Base-by-base conservation (phyloP, 53 echinoderm and acorn worm species). In the Henricia sp. region DNA sequence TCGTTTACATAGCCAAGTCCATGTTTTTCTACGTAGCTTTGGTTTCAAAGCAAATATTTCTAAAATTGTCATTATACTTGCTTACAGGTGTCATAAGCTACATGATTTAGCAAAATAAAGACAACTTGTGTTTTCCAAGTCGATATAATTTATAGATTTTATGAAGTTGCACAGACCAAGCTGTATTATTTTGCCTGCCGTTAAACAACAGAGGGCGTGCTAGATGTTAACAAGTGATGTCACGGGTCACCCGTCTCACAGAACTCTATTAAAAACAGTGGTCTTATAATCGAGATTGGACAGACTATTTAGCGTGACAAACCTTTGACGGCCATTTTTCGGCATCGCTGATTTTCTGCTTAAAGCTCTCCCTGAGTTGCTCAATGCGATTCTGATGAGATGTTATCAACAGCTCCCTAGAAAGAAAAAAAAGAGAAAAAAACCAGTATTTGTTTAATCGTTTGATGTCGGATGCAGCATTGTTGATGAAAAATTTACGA, bases 311-410 rank as follows among this genome's bases (percentile, higher is more conserved):
- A 6, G 0, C 24, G 5, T 25, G 8, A 46, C 88, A 24, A 68
- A 96, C 96, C 91, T 86, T 96, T n/a, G 58, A 64, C 20, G 96
- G 93, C 96, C 96, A 96, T 37, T 72, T 80, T 39, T 94, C 94
- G 30, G 94, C 90, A 16, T 97, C 94, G 25, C 54, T 82, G 44
- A 97, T 83, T 77, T 92, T 92, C 90, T 90, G 92, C 82, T 88
- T 90, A 74, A 94, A 97, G 74, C 90, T 94, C 30, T 94, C 91
- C 66, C 94, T 90, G 77, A 97, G 90, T 82, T 97, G 97, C 56
- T 97, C 94, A 25, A 97, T 94, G 52, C 94, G 86, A 48, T 90
- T 92, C 71, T 94, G 92, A 82, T 97, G 97, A 20, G 97, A 94
- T 6, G 90, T 76, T 30, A 97, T 88, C 97, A 96, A 92, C 25